A percentile compares a stretch with the other conserved stretches of the same genome.
phyloP scores from a whole-genome alignment of 2,113 vertebrate genomes.

The Tachycineta bicolor region DNA sequence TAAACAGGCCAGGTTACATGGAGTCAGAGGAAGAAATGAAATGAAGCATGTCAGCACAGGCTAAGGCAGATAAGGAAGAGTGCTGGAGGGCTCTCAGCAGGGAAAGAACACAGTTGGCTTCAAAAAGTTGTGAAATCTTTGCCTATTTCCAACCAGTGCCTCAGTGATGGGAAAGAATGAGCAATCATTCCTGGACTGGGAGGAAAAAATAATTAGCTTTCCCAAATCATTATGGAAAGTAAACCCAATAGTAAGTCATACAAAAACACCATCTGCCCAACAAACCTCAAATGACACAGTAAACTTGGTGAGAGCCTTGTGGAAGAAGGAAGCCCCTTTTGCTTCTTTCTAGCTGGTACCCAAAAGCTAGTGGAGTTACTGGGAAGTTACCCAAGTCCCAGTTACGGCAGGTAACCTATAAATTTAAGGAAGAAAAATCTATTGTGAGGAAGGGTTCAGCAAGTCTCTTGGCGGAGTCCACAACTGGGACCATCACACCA shows the following conservation, averaged over 20 bases:
- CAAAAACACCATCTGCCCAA: background rate
- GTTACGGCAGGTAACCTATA: background rate
- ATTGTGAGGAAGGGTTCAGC: background rate
- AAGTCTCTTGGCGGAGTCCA: background rate
- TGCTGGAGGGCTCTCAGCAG: background rate
- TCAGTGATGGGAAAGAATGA: conserved; percentile 28
- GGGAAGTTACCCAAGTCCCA: rapidly evolving
- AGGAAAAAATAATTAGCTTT: background rate
- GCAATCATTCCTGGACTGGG: conserved; percentile 7
- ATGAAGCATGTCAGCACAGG: background rate
- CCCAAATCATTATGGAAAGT: background rate
- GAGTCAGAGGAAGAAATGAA: background rate
- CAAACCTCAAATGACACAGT: background rate
- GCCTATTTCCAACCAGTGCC: background rate
- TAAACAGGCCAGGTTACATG: background rate
- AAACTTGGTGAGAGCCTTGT: background rate
- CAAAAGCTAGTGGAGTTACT: background rate
- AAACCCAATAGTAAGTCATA: background rate
- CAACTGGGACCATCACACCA: background rate
- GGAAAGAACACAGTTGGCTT: background rate
- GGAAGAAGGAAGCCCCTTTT: background rate
- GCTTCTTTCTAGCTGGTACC: background rate
- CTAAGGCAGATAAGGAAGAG: background rate
- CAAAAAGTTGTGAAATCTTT: background rate
- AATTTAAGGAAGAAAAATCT: background rate